phyloP scores from a whole-genome alignment of 2,113 vertebrate genomes.

The Willisornis vidua region DNA sequence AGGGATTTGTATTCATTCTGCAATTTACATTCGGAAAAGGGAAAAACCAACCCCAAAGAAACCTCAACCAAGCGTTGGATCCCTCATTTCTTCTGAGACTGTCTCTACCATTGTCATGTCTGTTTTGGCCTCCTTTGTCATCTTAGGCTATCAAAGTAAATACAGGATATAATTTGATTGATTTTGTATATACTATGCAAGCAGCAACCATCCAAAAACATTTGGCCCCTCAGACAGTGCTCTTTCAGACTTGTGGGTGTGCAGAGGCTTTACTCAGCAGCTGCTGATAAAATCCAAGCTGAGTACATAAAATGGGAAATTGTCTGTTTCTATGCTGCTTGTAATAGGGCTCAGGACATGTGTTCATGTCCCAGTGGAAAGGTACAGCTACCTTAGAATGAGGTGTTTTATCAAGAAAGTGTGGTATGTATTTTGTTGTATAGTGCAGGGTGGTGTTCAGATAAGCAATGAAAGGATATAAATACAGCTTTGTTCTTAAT shows the following conservation, averaged over 20 bases:
- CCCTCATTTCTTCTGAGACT: background rate
- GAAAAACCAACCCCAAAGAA: background rate
- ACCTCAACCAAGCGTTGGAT: background rate
- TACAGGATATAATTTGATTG: background rate
- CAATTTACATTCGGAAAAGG: background rate
- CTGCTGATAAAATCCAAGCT: background rate
- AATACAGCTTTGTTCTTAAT: background rate
- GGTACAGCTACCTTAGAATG: background rate
- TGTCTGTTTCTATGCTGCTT: background rate
- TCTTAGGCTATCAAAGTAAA: background rate
- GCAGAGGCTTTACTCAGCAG: background rate
- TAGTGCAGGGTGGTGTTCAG: background rate
- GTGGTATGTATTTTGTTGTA: background rate
- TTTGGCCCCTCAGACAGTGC: background rate
- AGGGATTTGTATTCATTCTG: background rate
- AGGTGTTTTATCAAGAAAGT: background rate
- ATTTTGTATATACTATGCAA: background rate
- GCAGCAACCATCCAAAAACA: background rate
- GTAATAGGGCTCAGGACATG: background rate
- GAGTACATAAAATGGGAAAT: background rate
- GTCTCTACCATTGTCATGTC: accelerated
- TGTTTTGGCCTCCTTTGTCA: background rate
- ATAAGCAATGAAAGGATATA: background rate
- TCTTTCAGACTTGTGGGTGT: background rate
- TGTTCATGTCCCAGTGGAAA: background rate